phyloP scores from a whole-genome alignment of 2,113 vertebrate species.

The Etheostoma spectabile region DNA sequence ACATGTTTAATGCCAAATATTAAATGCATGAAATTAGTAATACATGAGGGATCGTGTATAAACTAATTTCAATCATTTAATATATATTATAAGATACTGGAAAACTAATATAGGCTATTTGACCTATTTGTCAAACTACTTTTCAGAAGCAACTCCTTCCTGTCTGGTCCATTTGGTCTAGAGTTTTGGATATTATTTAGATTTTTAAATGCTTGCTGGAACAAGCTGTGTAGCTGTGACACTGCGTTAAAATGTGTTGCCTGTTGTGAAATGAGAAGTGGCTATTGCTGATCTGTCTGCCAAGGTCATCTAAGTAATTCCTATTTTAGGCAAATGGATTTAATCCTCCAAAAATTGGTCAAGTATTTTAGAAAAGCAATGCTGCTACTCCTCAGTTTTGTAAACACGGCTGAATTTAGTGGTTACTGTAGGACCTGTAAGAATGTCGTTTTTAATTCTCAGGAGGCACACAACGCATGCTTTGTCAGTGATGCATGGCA shows the following conservation, averaged over 20 bases:
- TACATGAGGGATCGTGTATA: background rate
- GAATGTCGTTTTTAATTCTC: background rate
- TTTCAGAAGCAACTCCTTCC: background rate
- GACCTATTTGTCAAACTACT: background rate
- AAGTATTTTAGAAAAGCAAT: conserved; percentile 21
- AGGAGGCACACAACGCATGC: background rate
- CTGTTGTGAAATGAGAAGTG: conserved; percentile 15
- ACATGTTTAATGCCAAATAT: conserved; percentile 4
- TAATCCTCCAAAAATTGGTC: conserved; percentile 25
- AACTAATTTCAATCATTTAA: conserved; percentile 8
- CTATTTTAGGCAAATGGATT: conserved; percentile 30
- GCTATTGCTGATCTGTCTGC: conserved; percentile 12
- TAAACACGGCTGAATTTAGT: conserved; percentile 24
- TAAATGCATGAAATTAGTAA: too few species aligned
- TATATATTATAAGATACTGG: background rate
- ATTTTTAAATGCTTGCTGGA: conserved; percentile 8
- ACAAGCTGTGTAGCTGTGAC: conserved; percentile 6
- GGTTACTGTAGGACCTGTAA: conserved; percentile 5
- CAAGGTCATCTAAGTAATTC: conserved; percentile 36
- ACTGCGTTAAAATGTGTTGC: conserved; percentile 18
- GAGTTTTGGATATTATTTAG: background rate
- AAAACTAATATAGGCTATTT: conserved; percentile 1
- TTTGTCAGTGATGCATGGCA: conserved; percentile 25
- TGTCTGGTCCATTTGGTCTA: background rate
- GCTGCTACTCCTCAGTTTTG: conserved; percentile 13